Conservation (phyloP, 2,797 vertebrate species). For the Enteromius treurensis region DNA sequence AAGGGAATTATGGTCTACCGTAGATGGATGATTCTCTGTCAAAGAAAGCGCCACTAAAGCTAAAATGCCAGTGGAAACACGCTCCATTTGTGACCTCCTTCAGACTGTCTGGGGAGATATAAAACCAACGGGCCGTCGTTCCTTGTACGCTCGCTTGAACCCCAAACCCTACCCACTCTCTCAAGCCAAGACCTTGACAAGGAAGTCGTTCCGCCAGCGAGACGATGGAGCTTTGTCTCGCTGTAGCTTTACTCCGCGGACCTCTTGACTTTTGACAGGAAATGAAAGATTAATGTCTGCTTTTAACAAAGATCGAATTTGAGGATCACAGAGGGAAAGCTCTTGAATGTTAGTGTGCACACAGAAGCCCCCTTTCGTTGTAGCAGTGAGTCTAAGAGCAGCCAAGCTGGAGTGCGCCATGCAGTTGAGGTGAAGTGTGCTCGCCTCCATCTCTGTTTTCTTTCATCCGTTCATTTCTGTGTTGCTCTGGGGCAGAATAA, state of each 20-base stretch:
- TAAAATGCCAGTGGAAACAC: conserved; percentile 32
- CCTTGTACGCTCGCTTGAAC: conserved; percentile 20
- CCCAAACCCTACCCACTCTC: conserved; percentile 23
- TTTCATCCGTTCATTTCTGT: neutral
- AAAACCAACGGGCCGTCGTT: conserved; percentile 23
- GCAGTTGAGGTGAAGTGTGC: conserved; percentile 42
- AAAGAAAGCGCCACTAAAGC: conserved; percentile 26
- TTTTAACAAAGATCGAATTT: conserved; percentile 54
- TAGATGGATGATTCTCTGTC: conserved; percentile 45
- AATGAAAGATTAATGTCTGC: conserved; percentile 58
- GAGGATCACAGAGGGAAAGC: conserved; percentile 45
- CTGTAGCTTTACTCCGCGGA: conserved; percentile 42
- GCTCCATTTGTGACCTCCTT: conserved; percentile 37
- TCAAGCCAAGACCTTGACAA: conserved; percentile 37
- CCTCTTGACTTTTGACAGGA: conserved; percentile 50
- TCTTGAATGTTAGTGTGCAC: conserved; percentile 6
- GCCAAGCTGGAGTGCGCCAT: conserved; percentile 19
- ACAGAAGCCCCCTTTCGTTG: conserved; percentile 21
- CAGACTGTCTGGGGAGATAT: conserved; percentile 43
- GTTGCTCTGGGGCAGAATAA: conserved; percentile 20
- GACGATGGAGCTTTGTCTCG: conserved; percentile 30
- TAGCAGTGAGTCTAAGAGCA: conserved; percentile 22
- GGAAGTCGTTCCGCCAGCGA: conserved; percentile 36
- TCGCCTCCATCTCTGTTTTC: conserved; percentile 11
- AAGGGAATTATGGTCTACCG: conserved; percentile 35